Conservation (phyloP, 2,888 invertebrate species). For the Beris morrisii region DNA sequence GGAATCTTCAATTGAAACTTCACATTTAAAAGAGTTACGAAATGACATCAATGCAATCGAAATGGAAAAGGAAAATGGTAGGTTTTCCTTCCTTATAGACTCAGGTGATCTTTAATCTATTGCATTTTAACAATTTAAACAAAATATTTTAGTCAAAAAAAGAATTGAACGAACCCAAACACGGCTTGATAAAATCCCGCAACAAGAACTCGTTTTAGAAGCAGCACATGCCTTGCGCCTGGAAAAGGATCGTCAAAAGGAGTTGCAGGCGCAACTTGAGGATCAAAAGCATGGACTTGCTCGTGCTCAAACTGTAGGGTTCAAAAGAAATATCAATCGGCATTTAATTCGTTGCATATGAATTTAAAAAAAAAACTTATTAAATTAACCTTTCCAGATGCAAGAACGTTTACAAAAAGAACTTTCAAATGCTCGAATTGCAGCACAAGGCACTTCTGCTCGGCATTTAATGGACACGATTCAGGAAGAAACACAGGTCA, state of each 20-base stretch:
- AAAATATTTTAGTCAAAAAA: slow-evolving; percentile 38
- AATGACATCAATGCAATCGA: slow-evolving; percentile 86
- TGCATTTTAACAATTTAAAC: not conserved
- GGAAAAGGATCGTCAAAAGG: slow-evolving; percentile 42
- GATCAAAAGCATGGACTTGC: slow-evolving; percentile 40
- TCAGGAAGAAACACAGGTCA: slow-evolving; percentile 55
- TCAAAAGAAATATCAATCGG: no score
- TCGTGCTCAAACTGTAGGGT: slow-evolving; percentile 35
- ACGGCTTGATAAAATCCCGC: slow-evolving; percentile 42
- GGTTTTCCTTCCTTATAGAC: not conserved
- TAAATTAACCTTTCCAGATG: slow-evolving; percentile 10
- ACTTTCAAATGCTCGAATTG: slow-evolving; percentile 37
- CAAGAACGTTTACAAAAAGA: slow-evolving; percentile 41
- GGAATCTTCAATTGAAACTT: slow-evolving; percentile 62
- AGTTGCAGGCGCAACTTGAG: slow-evolving; percentile 40
- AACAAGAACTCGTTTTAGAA: slow-evolving; percentile 42
- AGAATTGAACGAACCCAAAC: slow-evolving; percentile 41
- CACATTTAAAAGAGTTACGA: slow-evolving; percentile 77
- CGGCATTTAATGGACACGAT: slow-evolving; percentile 40
- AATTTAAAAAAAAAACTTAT: not conserved
- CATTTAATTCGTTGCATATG: no score
- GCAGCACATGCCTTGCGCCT: slow-evolving; percentile 41
- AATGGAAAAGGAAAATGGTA: slow-evolving; percentile 79
- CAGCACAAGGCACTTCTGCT: slow-evolving; percentile 40
- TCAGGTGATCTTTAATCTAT: not conserved